Evolutionary conservation across 2,888 invertebrate species (phyloP).

Genomic region (Ceramica pisi): DNA sequence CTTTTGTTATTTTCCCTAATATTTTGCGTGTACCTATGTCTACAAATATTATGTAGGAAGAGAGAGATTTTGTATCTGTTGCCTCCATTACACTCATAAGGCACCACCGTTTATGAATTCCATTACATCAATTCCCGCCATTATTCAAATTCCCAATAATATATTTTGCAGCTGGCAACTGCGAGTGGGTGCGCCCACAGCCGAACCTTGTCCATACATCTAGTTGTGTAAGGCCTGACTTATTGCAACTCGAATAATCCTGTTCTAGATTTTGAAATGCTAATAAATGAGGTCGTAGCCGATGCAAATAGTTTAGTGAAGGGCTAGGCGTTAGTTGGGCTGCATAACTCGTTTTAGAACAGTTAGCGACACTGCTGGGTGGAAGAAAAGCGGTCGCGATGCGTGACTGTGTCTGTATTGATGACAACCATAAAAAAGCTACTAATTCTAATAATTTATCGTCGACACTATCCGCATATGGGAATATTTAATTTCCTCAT

Average conservation of each 20-base stretch:
- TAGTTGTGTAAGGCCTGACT: conserved; percentile 64
- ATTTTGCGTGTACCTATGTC: background rate
- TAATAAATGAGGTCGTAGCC: conserved; percentile 65
- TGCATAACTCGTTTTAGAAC: conserved; percentile 49
- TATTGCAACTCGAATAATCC: conserved; percentile 65
- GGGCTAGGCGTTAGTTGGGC: conserved; percentile 49
- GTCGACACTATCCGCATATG: background rate
- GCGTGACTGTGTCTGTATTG: conserved; percentile 7
- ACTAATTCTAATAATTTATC: conserved; percentile 28
- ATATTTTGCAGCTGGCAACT: conserved; percentile 67
- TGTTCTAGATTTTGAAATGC: conserved; percentile 66
- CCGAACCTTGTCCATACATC: conserved; percentile 59
- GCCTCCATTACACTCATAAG: conserved; percentile 61
- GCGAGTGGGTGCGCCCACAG: conserved; percentile 73
- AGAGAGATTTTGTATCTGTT: background rate
- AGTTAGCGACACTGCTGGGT: conserved; percentile 46
- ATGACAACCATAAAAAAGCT: conserved; percentile 13
- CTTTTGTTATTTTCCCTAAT: conserved; percentile 2
- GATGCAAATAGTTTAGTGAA: conserved; percentile 63
- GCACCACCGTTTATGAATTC: conserved; percentile 56
- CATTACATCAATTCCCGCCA: conserved; percentile 62
- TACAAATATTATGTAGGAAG: background rate
- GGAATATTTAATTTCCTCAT: conserved; percentile 14
- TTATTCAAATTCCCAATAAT: conserved; percentile 68
- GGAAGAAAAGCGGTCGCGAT: conserved; percentile 28